Percentiles rank a stretch among this genome's conserved stretches.
Evolutionary conservation across 2,797 vertebrate genomes (phyloP).

Genomic region (Sciurus carolinensis): DNA sequence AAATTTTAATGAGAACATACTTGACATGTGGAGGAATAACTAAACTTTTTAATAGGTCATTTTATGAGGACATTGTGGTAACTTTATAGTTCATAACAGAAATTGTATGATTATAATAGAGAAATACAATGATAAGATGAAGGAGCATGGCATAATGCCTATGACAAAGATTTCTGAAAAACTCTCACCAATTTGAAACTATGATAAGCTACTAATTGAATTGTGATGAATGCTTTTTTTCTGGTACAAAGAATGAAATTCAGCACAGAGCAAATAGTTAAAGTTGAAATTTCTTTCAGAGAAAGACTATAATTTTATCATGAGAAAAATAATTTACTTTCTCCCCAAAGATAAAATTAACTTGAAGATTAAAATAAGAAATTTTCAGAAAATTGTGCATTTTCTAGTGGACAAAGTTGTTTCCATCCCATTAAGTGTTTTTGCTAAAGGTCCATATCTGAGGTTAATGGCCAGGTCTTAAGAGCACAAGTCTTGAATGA

Average conservation of each 20-base stretch:
- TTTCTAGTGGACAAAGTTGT: constrained; percentile 84
- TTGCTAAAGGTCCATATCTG: constrained; percentile 75
- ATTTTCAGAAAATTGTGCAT: constrained; percentile 75
- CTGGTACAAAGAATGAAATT: not conserved
- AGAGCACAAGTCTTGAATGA: constrained; percentile 52
- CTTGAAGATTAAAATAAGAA: constrained; percentile 81
- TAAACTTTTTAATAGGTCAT: constrained; percentile 26
- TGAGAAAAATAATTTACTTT: not conserved
- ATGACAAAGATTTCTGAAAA: constrained; percentile 51
- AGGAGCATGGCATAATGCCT: not conserved
- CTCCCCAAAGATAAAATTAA: constrained; percentile 71
- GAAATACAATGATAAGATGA: constrained; percentile 47
- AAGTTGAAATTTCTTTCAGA: constrained; percentile 48
- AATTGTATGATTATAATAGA: not conserved
- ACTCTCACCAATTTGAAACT: not conserved
- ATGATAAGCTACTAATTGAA: not conserved
- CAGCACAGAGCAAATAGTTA: not conserved
- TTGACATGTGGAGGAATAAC: constrained; percentile 69
- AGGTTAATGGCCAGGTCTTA: constrained; percentile 80
- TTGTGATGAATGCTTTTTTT: not conserved
- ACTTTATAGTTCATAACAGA: not conserved
- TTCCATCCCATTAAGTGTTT: constrained; percentile 80
- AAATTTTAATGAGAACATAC: constrained; percentile 76
- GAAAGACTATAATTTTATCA: constrained; percentile 42
- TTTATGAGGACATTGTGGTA: constrained; percentile 57